Percentiles rank a stretch among this genome's conserved stretches.
Evolutionary conservation across 2,888 invertebrate species (phyloP).

Genomic region (Polydrusus pterygomalis): DNA sequence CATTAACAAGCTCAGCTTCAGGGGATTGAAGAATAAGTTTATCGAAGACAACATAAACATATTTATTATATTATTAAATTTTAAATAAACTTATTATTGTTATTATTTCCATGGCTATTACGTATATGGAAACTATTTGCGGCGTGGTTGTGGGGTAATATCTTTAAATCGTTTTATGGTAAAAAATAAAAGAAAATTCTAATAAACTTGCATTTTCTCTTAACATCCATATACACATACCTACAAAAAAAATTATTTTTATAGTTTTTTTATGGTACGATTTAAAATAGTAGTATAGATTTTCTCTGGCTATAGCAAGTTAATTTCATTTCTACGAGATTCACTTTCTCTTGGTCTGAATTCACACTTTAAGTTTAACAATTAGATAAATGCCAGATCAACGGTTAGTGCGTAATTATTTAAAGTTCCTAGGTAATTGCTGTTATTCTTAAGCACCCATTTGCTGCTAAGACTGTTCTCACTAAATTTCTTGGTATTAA

Average conservation of each 20-base stretch:
- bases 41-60: no score
- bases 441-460: slow-evolving; percentile 17
- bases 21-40: no score
- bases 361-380: slow-evolving; percentile 27
- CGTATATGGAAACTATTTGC: no score
- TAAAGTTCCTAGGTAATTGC: slow-evolving; percentile 36
- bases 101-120: no score
- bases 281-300: slow-evolving; percentile 14
- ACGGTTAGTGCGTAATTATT: slow-evolving; percentile 29
- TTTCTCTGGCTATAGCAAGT: slow-evolving; percentile 30
- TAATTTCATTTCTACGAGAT: slow-evolving; percentile 41
- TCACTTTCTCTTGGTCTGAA: slow-evolving; percentile 45
- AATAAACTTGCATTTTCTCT: slow-evolving; percentile 4
- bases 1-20: no score
- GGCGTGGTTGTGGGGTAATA: neutral
- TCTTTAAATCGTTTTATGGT: neutral
- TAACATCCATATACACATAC: neutral
- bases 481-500: slow-evolving; percentile 39
- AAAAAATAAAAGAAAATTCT: neutral
- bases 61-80: no score
- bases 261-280: slow-evolving; percentile 1
- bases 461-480: slow-evolving; percentile 27
- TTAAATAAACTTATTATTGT: no score
- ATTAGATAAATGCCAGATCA: slow-evolving; percentile 8
- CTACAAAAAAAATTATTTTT: neutral